A percentile compares a stretch with the other conserved stretches of the same genome.
phyloP scores from a whole-genome alignment of 1,140 invertebrate species.

The Rhagoletis zephyria region DNA sequence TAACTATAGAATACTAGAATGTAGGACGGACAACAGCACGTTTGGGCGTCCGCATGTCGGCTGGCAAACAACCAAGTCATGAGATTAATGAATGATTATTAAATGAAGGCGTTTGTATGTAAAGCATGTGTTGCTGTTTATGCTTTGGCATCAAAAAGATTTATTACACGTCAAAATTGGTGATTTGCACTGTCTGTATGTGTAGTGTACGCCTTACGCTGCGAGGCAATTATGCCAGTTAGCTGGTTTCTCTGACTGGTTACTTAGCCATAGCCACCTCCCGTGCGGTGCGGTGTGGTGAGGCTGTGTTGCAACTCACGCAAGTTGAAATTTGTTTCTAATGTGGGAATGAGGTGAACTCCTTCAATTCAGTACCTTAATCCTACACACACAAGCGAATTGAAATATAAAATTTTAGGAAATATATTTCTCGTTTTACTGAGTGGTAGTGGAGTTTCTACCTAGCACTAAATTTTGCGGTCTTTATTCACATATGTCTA shows the following conservation, averaged over 20 bases:
- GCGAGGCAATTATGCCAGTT: neutral
- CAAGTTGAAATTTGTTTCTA: neutral
- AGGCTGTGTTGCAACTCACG: neutral
- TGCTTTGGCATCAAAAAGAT: constrained; percentile 37
- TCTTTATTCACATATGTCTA: no score
- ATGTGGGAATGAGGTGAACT: neutral
- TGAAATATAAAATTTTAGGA: no score
- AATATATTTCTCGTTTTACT: no score
- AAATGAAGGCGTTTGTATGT: constrained; percentile 42
- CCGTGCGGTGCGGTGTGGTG: no score
- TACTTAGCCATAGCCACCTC: neutral
- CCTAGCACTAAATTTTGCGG: no score
- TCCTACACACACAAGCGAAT: neutral
- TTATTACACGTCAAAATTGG: constrained; percentile 45
- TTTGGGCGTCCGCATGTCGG: neutral
- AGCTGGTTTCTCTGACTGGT: neutral
- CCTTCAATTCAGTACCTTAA: neutral
- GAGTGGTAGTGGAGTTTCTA: no score
- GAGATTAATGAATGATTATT: constrained; percentile 49
- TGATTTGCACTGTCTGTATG: neutral
- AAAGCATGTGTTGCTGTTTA: neutral
- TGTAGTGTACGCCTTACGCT: neutral
- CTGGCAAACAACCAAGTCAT: neutral
- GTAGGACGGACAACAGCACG: neutral
- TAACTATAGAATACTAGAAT: neutral